Evolutionary conservation across 2,888 invertebrate species (phyloP).

Genomic region (Strigamia maritima): DNA sequence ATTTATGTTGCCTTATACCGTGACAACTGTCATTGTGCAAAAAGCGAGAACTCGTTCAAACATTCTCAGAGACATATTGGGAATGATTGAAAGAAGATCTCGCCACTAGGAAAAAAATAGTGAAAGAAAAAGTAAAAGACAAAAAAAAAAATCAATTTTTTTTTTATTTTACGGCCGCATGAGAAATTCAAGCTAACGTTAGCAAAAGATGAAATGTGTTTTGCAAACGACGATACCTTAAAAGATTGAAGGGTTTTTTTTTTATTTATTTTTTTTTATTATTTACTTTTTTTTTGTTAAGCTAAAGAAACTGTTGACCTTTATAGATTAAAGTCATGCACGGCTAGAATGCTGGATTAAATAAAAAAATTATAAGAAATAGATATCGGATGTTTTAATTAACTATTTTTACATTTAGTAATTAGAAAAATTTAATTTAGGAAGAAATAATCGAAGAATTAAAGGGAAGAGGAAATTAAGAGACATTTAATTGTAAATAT

Average conservation of each 20-base stretch:
- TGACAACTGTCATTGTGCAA: constrained; percentile 32
- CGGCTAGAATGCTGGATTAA: too few species aligned
- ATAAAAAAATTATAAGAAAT: too few species aligned
- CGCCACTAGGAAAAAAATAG: background rate
- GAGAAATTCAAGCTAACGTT: constrained; percentile 18
- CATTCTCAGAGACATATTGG: constrained; percentile 32
- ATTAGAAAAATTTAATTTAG: background rate
- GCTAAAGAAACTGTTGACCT: background rate
- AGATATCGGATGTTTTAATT: too few species aligned
- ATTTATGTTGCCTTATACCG: constrained; percentile 26
- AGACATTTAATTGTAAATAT: too few species aligned
- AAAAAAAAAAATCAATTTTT: constrained; percentile 22
- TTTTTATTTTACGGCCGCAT: background rate
- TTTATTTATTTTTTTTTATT: background rate
- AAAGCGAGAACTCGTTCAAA: constrained; percentile 32
- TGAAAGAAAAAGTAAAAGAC: constrained; percentile 15
- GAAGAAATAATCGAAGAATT: too few species aligned
- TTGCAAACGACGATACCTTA: constrained; percentile 11
- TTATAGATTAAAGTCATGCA: background rate
- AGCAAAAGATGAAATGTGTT: constrained; percentile 20
- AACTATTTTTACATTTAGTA: background rate
- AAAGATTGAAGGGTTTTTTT: background rate
- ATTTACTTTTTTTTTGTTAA: background rate
- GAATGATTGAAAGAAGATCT: constrained; percentile 34
- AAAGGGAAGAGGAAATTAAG: too few species aligned